A percentile compares a stretch with the other conserved stretches of the same genome.
Conservation (phyloP, 1,140 invertebrate genomes). For the Listronotus bonariensis region DNA sequence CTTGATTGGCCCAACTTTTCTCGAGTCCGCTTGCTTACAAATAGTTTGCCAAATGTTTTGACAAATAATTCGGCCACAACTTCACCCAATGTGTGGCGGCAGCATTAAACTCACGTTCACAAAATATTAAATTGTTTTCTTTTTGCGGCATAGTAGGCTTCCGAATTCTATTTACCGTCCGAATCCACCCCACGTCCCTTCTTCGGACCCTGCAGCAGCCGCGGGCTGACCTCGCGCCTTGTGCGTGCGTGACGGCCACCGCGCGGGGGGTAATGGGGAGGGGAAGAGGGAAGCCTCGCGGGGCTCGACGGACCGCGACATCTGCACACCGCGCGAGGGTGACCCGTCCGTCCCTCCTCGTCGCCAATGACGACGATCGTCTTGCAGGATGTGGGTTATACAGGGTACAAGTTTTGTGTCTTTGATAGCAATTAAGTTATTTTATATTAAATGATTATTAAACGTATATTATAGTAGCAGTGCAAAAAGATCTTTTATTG, state of each 20-base stretch:
- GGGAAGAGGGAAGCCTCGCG: conserved; percentile 17
- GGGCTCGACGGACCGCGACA: conserved; percentile 33
- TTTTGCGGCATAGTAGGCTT: conserved; percentile 8
- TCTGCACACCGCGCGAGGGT: conserved; percentile 29
- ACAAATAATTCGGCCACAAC: too few relatives aligned
- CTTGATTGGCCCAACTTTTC: too few relatives aligned
- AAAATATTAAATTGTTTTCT: too few relatives aligned
- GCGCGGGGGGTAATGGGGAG: conserved; percentile 2
- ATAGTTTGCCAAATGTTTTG: too few relatives aligned
- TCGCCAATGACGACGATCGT: conserved; percentile 25
- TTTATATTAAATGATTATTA: too few relatives aligned
- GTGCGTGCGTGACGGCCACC: conserved; percentile 32
- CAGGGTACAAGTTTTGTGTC: too few relatives aligned
- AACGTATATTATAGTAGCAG: too few relatives aligned
- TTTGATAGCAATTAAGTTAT: too few relatives aligned
- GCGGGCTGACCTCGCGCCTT: conserved; percentile 33
- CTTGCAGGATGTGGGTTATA: conserved; percentile 11
- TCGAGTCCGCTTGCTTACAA: too few relatives aligned
- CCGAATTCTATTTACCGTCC: conserved; percentile 29
- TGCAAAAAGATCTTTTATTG: too few relatives aligned
- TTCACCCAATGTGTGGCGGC: too few relatives aligned
- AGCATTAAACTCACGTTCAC: too few relatives aligned
- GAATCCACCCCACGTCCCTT: conserved; percentile 10
- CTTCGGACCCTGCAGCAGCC: conserved; percentile 17
- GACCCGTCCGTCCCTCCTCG: conserved; percentile 2